phyloP scores from a whole-genome alignment of 2,797 vertebrate species.

The Gymnocypris eckloni region DNA sequence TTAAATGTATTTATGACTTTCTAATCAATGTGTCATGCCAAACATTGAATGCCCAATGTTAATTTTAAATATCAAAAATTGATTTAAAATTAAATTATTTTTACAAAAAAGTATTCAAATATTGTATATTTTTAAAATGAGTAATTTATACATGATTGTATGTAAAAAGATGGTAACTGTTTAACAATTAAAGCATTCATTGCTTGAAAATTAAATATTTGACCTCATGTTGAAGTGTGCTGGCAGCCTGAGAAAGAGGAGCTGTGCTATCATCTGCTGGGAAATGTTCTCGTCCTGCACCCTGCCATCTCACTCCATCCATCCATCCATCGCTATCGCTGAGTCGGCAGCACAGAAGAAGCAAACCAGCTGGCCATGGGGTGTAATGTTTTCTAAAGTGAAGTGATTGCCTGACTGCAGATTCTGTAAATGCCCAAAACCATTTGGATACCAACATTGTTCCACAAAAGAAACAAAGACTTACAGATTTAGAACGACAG shows the following conservation, averaged over 20 bases:
- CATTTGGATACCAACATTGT: neutral
- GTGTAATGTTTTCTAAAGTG: constrained; percentile 51
- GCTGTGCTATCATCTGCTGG: constrained; percentile 69
- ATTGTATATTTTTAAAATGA: neutral
- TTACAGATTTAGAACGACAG: neutral
- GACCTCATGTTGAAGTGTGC: constrained; percentile 25
- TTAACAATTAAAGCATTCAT: neutral
- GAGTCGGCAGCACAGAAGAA: constrained; percentile 64
- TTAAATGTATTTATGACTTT: neutral
- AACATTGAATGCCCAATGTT: neutral
- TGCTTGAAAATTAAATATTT: constrained; percentile 8
- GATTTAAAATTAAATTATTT: neutral
- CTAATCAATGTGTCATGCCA: neutral
- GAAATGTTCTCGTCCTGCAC: constrained; percentile 65
- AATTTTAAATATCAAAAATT: neutral
- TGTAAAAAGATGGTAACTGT: neutral
- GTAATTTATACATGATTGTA: neutral
- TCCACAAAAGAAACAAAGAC: neutral
- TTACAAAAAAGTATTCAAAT: neutral
- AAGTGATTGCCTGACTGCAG: constrained; percentile 50
- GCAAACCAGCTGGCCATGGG: constrained; percentile 65
- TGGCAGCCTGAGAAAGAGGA: constrained; percentile 54
- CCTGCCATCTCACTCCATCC: constrained; percentile 50
- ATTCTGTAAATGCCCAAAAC: constrained; percentile 41
- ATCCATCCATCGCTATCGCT: constrained; percentile 56